Conservation (phyloP, 1,140 invertebrate genomes). For the Phymastichus coffea region DNA sequence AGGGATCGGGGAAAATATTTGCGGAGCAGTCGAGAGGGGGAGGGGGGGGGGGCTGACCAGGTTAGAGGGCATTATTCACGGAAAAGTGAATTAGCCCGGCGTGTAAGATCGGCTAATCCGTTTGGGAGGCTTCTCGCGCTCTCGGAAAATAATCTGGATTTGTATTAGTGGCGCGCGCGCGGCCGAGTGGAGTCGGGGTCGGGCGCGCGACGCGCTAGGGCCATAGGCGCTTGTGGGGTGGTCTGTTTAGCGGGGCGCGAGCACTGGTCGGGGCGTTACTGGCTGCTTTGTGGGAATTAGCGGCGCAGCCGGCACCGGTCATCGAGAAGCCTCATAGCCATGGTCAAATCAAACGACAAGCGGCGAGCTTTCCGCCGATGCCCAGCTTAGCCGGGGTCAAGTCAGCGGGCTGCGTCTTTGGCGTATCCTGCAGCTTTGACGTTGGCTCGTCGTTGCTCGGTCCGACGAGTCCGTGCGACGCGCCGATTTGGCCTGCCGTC, state of each 20-base stretch:
- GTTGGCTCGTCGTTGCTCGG: neutral
- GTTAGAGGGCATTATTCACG: slow-evolving; percentile 1
- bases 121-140: neutral
- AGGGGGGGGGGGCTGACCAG: too few species aligned
- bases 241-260: slow-evolving; percentile 34
- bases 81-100: slow-evolving; percentile 8
- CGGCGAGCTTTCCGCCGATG: neutral
- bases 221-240: slow-evolving; percentile 21
- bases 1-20: slow-evolving; percentile 8
- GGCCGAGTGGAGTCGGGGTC: too few species aligned
- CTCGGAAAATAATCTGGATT: slow-evolving; percentile 33
- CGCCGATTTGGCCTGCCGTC: too few species aligned
- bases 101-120: slow-evolving; percentile 20
- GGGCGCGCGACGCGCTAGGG: neutral
- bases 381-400: too few species aligned
- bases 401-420: too few species aligned
- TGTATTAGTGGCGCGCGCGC: slow-evolving; percentile 12
- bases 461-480: slow-evolving; percentile 1
- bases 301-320: neutral
- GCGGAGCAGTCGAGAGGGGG: neutral
- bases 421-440: neutral
- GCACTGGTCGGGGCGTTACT: slow-evolving; percentile 22
- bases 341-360: neutral
- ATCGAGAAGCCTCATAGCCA: neutral
- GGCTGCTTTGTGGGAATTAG: slow-evolving; percentile 40